Evolutionary conservation across 35 echinoderm and acorn worm genomes (phyloP).

Genomic region (Stichopus chloronotus): DNA sequence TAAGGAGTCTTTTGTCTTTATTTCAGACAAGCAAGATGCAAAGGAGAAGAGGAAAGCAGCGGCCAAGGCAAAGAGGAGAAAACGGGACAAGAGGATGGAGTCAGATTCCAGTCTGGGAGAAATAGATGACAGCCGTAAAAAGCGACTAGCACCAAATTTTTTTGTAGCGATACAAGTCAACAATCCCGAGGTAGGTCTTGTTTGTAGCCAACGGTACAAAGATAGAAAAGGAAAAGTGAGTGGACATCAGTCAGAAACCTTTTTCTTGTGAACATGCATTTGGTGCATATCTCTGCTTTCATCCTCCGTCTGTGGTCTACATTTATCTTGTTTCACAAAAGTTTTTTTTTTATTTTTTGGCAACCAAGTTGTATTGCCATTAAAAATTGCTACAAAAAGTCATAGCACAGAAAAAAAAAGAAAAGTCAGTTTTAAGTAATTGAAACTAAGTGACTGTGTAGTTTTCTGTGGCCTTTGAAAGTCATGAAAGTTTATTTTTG

Average conservation of each 20-base stretch:
- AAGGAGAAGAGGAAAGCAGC: slow-evolving; percentile 62
- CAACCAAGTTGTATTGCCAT: too few relatives aligned
- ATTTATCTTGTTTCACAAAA: too few relatives aligned
- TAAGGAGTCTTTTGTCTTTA: too few relatives aligned
- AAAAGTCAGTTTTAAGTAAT: too few relatives aligned
- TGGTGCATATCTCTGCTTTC: too few relatives aligned
- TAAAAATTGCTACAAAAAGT: too few relatives aligned
- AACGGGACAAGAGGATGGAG: slow-evolving; percentile 52
- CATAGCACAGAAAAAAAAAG: too few relatives aligned
- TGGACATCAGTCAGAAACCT: not conserved
- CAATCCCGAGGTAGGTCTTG: slow-evolving; percentile 73
- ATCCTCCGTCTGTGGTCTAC: too few relatives aligned
- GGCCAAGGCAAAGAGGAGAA: slow-evolving; percentile 89
- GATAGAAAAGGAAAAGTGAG: not conserved
- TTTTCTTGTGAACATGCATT: not conserved
- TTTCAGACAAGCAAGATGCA: not conserved
- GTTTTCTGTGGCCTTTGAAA: too few relatives aligned
- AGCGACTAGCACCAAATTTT: slow-evolving; percentile 94
- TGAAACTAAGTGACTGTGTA: too few relatives aligned
- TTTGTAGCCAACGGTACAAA: not conserved
- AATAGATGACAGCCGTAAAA: slow-evolving; percentile 71
- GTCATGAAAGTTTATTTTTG: too few relatives aligned
- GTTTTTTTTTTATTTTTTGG: too few relatives aligned
- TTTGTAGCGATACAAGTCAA: slow-evolving; percentile 96
- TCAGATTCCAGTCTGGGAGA: slow-evolving; percentile 43